Evolutionary conservation across 1,140 invertebrate genomes (phyloP).

Genomic region (Drosophila hydei): DNA sequence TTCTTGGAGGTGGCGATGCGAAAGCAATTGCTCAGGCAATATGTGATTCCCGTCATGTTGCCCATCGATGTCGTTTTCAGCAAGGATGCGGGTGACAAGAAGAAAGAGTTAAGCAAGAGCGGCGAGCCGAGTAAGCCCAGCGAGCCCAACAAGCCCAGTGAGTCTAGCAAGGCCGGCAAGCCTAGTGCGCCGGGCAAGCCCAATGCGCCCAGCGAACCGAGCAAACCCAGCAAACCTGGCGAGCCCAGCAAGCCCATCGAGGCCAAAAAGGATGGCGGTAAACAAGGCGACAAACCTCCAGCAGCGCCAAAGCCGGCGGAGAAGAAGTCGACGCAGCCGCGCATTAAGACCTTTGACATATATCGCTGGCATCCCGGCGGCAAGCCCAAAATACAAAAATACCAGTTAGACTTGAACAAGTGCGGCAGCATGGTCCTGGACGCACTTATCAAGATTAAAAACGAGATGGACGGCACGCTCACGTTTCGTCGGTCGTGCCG

Average conservation of each 20-base stretch:
- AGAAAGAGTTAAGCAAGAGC: too few relatives aligned
- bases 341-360: slow-evolving; percentile 92
- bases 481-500: slow-evolving; percentile 97
- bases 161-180: not conserved
- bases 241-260: too few relatives aligned
- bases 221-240: too few relatives aligned
- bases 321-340: slow-evolving; percentile 1
- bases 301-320: not conserved
- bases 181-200: too few relatives aligned
- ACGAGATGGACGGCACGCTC: slow-evolving; percentile 97
- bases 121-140: not conserved
- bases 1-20: not conserved
- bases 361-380: slow-evolving; percentile 96
- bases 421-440: slow-evolving; percentile 99
- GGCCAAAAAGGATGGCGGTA: too few relatives aligned
- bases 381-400: slow-evolving; percentile 95
- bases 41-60: not conserved
- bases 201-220: too few relatives aligned
- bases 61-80: not conserved
- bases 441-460: slow-evolving; percentile 98
- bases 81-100: not conserved
- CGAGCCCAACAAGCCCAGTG: not conserved
- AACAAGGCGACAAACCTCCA: too few relatives aligned
- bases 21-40: not conserved
- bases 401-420: slow-evolving; percentile 94